phyloP scores from a whole-genome alignment of 1,140 invertebrate species.

The Procambarus virginalis region DNA sequence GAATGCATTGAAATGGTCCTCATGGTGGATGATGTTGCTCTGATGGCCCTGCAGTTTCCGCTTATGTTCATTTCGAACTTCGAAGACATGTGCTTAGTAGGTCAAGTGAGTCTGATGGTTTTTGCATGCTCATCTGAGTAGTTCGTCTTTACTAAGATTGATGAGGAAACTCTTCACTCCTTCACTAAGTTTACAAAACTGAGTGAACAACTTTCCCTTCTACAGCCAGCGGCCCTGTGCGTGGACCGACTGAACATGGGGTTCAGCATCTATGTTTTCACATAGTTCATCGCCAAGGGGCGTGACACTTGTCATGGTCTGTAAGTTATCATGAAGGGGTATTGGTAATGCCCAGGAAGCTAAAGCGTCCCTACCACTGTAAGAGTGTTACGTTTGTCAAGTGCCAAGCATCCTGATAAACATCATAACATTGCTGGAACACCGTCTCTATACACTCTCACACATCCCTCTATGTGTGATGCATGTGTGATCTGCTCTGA shows the following conservation, averaged over 20 bases:
- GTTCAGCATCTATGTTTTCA: neutral
- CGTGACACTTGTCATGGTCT: too few relatives aligned
- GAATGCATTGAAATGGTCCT: conserved; percentile 27
- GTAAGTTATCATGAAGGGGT: too few relatives aligned
- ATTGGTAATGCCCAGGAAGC: too few relatives aligned
- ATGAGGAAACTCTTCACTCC: neutral
- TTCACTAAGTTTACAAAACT: too few relatives aligned
- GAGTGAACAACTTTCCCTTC: conserved; percentile 15
- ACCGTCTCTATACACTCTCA: too few relatives aligned
- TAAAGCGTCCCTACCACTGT: too few relatives aligned
- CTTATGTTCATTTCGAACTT: conserved; percentile 21
- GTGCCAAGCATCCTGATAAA: too few relatives aligned
- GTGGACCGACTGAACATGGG: conserved; percentile 2
- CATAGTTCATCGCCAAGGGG: too few relatives aligned
- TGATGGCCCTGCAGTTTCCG: neutral
- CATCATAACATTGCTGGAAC: too few relatives aligned
- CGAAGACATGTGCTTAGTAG: conserved; percentile 1
- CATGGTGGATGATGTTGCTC: conserved; percentile 13
- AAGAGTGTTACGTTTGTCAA: too few relatives aligned
- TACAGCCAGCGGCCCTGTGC: conserved; percentile 18
- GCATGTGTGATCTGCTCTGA: too few relatives aligned
- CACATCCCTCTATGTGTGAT: too few relatives aligned
- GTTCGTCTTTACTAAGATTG: neutral
- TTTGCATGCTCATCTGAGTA: neutral
- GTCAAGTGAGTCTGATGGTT: conserved; percentile 6